phyloP scores from a whole-genome alignment of 2,888 invertebrate species.

The Epistrophe grossulariae region DNA sequence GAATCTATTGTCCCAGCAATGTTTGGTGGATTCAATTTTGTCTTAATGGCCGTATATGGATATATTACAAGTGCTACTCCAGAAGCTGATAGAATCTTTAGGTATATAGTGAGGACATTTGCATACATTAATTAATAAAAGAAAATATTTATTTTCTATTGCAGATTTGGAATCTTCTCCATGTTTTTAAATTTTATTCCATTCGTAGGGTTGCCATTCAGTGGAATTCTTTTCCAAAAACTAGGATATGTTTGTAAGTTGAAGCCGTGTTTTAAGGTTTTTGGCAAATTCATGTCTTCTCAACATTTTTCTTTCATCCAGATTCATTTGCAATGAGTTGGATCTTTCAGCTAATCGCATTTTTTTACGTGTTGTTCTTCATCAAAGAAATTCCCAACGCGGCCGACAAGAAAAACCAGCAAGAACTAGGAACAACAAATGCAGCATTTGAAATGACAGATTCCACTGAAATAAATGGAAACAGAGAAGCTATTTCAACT shows the following conservation, averaged over 20 bases:
- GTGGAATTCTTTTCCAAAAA: conserved; percentile 80
- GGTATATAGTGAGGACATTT: conserved; percentile 69
- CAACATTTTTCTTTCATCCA: conserved; percentile 63
- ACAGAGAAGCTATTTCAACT: conserved; percentile 79
- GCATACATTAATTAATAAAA: not conserved
- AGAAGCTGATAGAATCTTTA: conserved; percentile 82
- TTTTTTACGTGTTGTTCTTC: conserved; percentile 82
- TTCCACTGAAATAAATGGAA: conserved; percentile 76
- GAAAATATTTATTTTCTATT: not conserved
- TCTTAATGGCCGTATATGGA: conserved; percentile 83
- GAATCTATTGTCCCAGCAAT: conserved; percentile 82
- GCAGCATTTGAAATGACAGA: conserved; percentile 79
- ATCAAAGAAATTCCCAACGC: conserved; percentile 80
- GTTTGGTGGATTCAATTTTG: conserved; percentile 82
- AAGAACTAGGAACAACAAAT: conserved; percentile 78
- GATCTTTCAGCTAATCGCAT: conserved; percentile 81
- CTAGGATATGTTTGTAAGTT: conserved; percentile 82
- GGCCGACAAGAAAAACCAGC: conserved; percentile 51
- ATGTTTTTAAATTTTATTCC: conserved; percentile 82
- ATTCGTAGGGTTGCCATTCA: conserved; percentile 81
- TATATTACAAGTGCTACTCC: conserved; percentile 83
- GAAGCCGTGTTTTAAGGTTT: not conserved
- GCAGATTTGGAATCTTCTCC: conserved; percentile 83
- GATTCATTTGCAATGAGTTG: conserved; percentile 82
- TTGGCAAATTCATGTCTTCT: not conserved